Percentiles rank a stretch among this genome's conserved stretches.
phyloP scores from a whole-genome alignment of 2,888 invertebrate species.

The Drosophila trichaetosa region DNA sequence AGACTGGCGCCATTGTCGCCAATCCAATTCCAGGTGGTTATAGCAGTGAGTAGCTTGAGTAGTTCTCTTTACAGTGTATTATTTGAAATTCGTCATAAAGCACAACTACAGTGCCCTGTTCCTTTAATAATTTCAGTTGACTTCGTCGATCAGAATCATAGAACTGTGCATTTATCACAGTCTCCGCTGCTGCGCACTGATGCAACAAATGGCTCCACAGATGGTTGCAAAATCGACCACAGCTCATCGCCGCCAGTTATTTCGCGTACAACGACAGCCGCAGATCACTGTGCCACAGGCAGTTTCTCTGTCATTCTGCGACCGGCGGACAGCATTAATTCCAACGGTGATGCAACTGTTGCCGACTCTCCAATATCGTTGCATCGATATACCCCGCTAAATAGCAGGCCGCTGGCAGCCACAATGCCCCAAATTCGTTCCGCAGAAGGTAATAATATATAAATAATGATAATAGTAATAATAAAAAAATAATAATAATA shows the following conservation, averaged over 20 bases:
- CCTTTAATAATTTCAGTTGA: slow-evolving; percentile 75
- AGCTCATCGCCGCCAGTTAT: slow-evolving; percentile 77
- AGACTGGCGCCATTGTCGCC: slow-evolving; percentile 42
- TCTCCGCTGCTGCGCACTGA: slow-evolving; percentile 82
- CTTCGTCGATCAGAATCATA: slow-evolving; percentile 82
- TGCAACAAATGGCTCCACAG: slow-evolving; percentile 51
- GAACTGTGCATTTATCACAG: slow-evolving; percentile 82
- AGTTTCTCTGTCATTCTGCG: slow-evolving; percentile 84
- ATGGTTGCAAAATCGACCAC: slow-evolving; percentile 80
- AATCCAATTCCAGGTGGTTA: slow-evolving; percentile 88
- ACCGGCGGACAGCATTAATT: slow-evolving; percentile 77
- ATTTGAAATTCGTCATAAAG: not conserved
- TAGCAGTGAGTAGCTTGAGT: slow-evolving; percentile 88
- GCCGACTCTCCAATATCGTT: slow-evolving; percentile 69
- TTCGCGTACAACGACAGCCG: slow-evolving; percentile 36
- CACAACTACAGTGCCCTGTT: not conserved
- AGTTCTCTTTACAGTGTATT: not conserved
- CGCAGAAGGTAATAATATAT: slow-evolving; percentile 77
- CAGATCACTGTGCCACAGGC: slow-evolving; percentile 48
- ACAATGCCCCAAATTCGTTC: slow-evolving; percentile 78
- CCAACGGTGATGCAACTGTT: slow-evolving; percentile 55
- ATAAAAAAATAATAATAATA: too few relatives aligned
- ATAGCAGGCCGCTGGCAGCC: slow-evolving; percentile 70
- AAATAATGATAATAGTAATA: not conserved
- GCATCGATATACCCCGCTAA: slow-evolving; percentile 83